Percentiles rank a stretch among this genome's conserved stretches.
phyloP scores from a whole-genome alignment of 2,797 vertebrate genomes.

The Coluber constrictor region DNA sequence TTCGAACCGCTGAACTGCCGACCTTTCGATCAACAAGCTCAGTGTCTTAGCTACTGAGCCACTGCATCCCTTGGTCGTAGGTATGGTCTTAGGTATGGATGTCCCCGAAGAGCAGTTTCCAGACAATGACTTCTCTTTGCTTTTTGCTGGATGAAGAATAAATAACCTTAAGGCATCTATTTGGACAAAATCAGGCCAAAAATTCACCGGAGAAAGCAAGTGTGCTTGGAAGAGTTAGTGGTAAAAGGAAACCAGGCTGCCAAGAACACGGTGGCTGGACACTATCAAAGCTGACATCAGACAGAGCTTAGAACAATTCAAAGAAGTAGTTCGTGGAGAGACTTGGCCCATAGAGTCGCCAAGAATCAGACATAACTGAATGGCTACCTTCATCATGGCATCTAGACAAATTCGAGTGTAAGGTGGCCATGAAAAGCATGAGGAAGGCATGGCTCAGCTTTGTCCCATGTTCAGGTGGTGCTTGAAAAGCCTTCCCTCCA shows the following conservation, averaged over 20 bases:
- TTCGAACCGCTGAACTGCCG: too few relatives aligned
- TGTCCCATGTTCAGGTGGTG: neutral
- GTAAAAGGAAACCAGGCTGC: neutral
- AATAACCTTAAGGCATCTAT: neutral
- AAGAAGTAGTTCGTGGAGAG: neutral
- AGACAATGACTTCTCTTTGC: neutral
- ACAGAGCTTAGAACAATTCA: neutral
- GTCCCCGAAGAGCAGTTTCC: neutral
- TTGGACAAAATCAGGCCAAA: neutral
- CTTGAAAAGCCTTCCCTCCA: too few relatives aligned
- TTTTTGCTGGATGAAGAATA: neutral
- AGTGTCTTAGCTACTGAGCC: too few relatives aligned
- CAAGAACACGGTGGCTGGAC: neutral
- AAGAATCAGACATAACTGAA: neutral
- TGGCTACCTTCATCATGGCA: neutral
- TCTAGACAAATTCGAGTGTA: neutral
- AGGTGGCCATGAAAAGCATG: neutral
- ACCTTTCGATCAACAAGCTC: too few relatives aligned
- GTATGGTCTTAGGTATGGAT: neutral
- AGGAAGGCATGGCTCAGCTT: neutral
- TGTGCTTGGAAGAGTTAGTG: neutral
- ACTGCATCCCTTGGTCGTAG: too few relatives aligned
- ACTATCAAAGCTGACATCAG: neutral
- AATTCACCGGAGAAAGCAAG: neutral
- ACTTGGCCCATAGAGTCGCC: neutral